These are phyloP conservation scores for Dynastes tityus DNA, from an alignment of 2,888 invertebrate genomes.

Conservation along the genomic window DNA sequence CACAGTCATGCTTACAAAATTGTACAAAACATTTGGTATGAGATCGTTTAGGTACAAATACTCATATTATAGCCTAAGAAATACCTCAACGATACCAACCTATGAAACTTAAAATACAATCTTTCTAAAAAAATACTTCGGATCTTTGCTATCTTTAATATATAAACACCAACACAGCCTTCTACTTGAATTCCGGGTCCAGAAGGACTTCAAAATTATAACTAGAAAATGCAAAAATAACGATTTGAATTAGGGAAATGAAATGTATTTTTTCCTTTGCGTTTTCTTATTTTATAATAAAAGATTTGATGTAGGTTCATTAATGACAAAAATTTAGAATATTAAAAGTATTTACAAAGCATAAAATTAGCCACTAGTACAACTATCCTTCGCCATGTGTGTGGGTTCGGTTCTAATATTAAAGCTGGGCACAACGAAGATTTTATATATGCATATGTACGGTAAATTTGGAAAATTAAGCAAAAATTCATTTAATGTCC, in stretches of 20 bases:
- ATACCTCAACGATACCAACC: slow-evolving; percentile 22
- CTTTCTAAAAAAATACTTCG: slow-evolving; percentile 47
- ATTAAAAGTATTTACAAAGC: neutral
- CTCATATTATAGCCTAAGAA: neutral
- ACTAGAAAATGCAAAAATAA: slow-evolving; percentile 10
- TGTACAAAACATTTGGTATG: slow-evolving; percentile 30
- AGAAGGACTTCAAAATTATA: slow-evolving; percentile 28
- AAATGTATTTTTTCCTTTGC: neutral
- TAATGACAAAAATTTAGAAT: neutral
- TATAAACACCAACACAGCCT: slow-evolving; percentile 50
- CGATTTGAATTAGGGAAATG: neutral
- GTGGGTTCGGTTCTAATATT: too few relatives aligned
- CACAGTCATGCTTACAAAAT: slow-evolving; percentile 63
- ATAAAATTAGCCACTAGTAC: neutral
- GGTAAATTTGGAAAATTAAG: too few relatives aligned
- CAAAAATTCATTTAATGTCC: too few relatives aligned
- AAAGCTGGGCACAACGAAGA: too few relatives aligned
- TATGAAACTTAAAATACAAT: slow-evolving; percentile 38
- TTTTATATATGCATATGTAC: too few relatives aligned
- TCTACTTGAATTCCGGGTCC: slow-evolving; percentile 47
- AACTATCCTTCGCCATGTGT: too few relatives aligned
- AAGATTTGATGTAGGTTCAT: neutral
- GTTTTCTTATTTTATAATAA: neutral
- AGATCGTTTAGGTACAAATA: slow-evolving; percentile 16
- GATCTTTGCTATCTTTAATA: slow-evolving; percentile 33